Evolutionary conservation across 2,113 vertebrate genomes (phyloP), one percentile per base, ranked within the genome.

Genomic region (Microtus richardsoni): DNA sequence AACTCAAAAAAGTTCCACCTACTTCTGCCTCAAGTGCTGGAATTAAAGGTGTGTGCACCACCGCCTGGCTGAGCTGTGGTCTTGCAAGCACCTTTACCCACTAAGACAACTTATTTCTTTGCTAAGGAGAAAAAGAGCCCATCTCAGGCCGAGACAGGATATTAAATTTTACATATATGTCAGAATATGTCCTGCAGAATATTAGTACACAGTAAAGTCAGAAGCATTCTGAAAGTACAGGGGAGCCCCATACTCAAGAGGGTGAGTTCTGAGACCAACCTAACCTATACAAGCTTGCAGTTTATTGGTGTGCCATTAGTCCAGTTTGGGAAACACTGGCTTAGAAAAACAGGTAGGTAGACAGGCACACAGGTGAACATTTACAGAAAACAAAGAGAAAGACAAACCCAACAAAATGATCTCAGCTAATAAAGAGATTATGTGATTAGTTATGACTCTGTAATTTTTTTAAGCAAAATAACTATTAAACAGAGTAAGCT

Each of bases 401-500:
- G 62, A 88, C 9, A 96, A 19, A 84, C 64, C 22, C 52, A 83
- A 78, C 49, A 89, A 89, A 89, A 86, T 77, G 4, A 94, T 10
- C 49, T 47, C 77, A 85, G 19, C 39, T 58, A 82, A 91, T 75
- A 49, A 90, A 91, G 7, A 49, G 30, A 71, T 30, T 11, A 7
- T 78, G 94, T 28, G 82, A 91, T 73, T 60, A 89, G 66, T 86
- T 94, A 88, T 54, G 68, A 64, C 33, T 49, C n/a, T 26, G 17
- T 9, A 93, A 77, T 26, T 96, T 91, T 93, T 92, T 95, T 93
- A 94, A 87, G 49, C 75, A 87, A 88, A 95, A 93, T 95, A 97
- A 94, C 66, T 83, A 52, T 33, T 28, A 95, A 47, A 24, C 13
- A 70, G 83, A 91, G 60, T 82, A 71, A 83, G 44, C 2, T 79